Base-by-base conservation (phyloP, 2,113 vertebrate genomes). In the Numida meleagris region DNA sequence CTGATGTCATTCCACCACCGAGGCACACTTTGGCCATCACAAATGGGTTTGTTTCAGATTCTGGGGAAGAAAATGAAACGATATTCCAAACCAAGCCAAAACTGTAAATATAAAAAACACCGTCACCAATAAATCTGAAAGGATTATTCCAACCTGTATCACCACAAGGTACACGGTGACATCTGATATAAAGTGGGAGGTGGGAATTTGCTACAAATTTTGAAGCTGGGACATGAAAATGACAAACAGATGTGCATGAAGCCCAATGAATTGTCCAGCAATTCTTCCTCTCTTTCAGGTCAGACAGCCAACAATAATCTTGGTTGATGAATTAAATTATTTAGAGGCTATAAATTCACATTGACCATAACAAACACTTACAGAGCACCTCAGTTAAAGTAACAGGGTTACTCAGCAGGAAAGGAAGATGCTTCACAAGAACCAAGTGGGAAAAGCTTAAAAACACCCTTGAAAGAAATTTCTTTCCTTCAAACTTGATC, bases 381-480 rank as follows among this genome's bases (percentile, higher is more conserved):
- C 0, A 1, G 12, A 16, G 34, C 25, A 58, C 2, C 0, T 53
- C 43, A 57, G 24, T 45, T 15, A 68, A 73, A 68, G 57, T 0
- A 2, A 61, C 33, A 38, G 34, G 13, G 34, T 81, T 77, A 57
- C 78, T 74, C 55, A 82, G 80, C 76, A 77, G 66, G 61, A 86
- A 83, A 63, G 74, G 12, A 74, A 31, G 51, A 46, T 2, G 21
- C 4, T 62, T 91, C 10, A 50, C 38, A 88, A 45, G 68, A 77
- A 67, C 2, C 19, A 88, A 88, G 85, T 3, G 10, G 59, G 38
- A 70, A 89, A 88, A 80, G 14, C 31, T 85, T 79, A 68, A 79
- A 84, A 92, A 50, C 61, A 31, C 1, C 21, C 48, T 24, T 34
- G 29, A 50, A 48, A 82, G 34, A 73, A 89, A 77, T 6, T 12